Percentiles rank a stretch among this genome's conserved stretches.
These are phyloP conservation scores for Zalophus californianus DNA, from an alignment of 2,797 vertebrate species.

Conservation along the genomic window DNA sequence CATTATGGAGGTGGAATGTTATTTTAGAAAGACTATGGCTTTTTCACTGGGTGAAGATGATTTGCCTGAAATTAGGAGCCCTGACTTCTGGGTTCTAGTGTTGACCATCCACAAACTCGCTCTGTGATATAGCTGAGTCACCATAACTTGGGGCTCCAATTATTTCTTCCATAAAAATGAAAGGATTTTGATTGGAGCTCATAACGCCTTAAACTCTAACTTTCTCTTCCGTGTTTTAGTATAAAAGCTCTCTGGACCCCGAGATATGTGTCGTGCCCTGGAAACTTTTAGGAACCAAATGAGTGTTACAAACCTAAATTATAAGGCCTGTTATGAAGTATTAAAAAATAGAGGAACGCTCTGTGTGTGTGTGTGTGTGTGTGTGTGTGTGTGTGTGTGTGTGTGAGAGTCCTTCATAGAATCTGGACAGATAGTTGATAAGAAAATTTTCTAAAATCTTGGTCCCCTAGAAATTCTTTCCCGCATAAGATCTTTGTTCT, in stretches of 20 bases:
- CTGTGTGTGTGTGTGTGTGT: neutral
- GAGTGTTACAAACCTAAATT: conserved; percentile 7
- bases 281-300: neutral
- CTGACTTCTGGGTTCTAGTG: neutral
- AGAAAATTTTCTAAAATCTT: conserved; percentile 17
- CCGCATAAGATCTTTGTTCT: neutral
- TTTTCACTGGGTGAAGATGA: neutral
- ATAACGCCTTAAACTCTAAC: neutral
- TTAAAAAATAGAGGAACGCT: neutral
- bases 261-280: neutral
- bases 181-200: neutral
- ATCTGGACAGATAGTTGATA: neutral
- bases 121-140: neutral
- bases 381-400: neutral
- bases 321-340: neutral
- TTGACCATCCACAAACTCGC: neutral
- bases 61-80: neutral
- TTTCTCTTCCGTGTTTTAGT: neutral
- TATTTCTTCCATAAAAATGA: neutral
- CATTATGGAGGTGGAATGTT: neutral
- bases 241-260: neutral
- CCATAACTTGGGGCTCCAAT: neutral
- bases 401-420: neutral
- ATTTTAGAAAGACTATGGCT: neutral
- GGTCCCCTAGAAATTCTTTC: conserved; percentile 23